Conservation (phyloP, 2,113 vertebrate species). For the Oncorhynchus clarkii region DNA sequence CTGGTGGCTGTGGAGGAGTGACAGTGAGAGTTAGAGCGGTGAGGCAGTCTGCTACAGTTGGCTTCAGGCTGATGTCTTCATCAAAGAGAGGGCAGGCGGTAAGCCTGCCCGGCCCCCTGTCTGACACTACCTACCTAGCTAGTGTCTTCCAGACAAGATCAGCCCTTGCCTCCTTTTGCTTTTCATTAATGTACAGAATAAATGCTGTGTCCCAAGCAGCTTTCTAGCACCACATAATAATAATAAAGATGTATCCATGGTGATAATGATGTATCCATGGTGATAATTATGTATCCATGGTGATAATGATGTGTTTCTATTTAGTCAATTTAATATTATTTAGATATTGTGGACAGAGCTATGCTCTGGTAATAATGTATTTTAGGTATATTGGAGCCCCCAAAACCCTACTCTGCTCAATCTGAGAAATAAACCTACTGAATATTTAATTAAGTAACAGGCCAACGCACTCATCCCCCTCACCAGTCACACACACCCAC, state of each 20-base stretch:
- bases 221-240: conserved; percentile 12
- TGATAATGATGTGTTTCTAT: neutral
- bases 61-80: conserved; percentile 52
- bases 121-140: conserved; percentile 46
- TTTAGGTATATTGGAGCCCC: conserved; percentile 7
- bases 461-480: conserved; percentile 12
- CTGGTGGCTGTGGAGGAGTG: conserved; percentile 34
- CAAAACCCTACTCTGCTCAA: conserved; percentile 17
- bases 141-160: conserved; percentile 30
- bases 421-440: conserved; percentile 38
- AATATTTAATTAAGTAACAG: conserved; percentile 55
- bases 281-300: neutral
- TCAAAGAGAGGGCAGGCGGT: conserved; percentile 43
- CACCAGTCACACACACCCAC: no score
- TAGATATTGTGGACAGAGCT: neutral
- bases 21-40: conserved; percentile 34
- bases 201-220: conserved; percentile 23
- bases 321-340: neutral
- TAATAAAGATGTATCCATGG: neutral
- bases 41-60: conserved; percentile 33
- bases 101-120: conserved; percentile 35
- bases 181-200: conserved; percentile 30
- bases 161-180: conserved; percentile 16
- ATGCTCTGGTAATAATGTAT: conserved; percentile 30
- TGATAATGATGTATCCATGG: neutral